Evolutionary conservation across 35 echinoderm and acorn worm genomes (phyloP).

Genomic region (Acanthaster planci): DNA sequence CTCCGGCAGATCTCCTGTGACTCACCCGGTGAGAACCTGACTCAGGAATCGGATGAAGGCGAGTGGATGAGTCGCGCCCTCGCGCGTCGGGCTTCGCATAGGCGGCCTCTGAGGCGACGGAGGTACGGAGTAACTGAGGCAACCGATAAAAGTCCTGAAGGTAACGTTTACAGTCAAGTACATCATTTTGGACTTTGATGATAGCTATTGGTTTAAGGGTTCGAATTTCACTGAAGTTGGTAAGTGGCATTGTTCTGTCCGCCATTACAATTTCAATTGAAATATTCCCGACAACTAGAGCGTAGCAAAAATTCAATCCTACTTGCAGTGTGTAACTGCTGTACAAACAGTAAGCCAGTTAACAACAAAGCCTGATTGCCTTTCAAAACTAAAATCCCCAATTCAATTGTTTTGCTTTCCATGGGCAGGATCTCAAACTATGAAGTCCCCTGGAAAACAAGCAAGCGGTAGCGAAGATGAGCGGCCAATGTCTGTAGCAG

Average conservation of each 20-base stretch:
- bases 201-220: too few species aligned
- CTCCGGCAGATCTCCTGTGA: conserved; percentile 21
- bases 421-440: not conserved
- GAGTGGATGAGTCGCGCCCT: conserved; percentile 23
- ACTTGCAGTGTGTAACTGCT: too few species aligned
- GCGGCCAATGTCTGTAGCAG: conserved; percentile 1
- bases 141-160: conserved; percentile 4
- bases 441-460: not conserved
- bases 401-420: not conserved
- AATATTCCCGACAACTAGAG: too few species aligned
- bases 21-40: conserved; percentile 8
- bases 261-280: too few species aligned
- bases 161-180: not conserved
- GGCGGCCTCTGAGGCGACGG: conserved; percentile 3
- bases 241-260: too few species aligned
- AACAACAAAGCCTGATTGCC: too few species aligned
- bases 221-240: too few species aligned
- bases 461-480: conserved; percentile 14
- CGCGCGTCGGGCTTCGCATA: conserved; percentile 4
- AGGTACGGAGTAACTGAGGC: conserved; percentile 17
- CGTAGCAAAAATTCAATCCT: too few species aligned
- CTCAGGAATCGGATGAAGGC: conserved; percentile 1
- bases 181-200: too few species aligned
- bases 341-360: too few species aligned
- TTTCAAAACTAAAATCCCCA: too few species aligned